Base-by-base conservation (phyloP, 2,888 invertebrate species). In the Acronicta alni region DNA sequence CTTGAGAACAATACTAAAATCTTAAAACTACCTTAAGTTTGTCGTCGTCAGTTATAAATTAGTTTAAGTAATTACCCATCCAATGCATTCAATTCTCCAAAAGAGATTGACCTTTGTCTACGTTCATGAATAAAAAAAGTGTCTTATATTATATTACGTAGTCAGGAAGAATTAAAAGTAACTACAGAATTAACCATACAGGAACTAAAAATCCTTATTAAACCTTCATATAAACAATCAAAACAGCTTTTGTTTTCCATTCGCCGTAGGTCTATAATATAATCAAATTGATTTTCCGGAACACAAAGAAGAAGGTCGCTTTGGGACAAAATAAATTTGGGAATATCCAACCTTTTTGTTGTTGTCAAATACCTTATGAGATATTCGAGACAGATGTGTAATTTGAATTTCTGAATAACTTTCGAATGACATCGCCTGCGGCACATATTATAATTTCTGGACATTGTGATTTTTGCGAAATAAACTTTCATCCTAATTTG, bases 381-480 rank as follows among this genome's bases (percentile, higher is more conserved):
- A 53, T 30, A 56, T 43, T 10, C 18, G 30, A n/a, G 63, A 37
- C 38, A 57, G 41, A 44, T 51, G 10, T 5, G 15, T 64, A 26
- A 59, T 53, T 46, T 51, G 37, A 54, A 59, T 55, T 41, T 18
- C n/a, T 7, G 23, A 39, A 55, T 35, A 18, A 18, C 43, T 41
- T 38, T 16, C 8, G 1, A 16, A 9, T 38, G n/a, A 17, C 9
- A 46, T 37, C 42, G 30, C 49, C 35, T 17, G 17, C 26, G 45
- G 30, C 30, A 43, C n/a, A 8, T 47, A 16, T 49, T 46, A 41
- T 18, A 39, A 38, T 12, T 17, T 10, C 30, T 17, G 37, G 3
- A 44, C 3, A 38, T 32, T 32, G 18, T 39, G 30, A 26, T 44
- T 44, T 60, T 39, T 32, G 14, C n/a, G 14, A 23, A 39, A 51